Percentiles rank a stretch among this genome's conserved stretches.
phyloP scores from a whole-genome alignment of 2,888 invertebrate species.

The Cybosia mesomella region DNA sequence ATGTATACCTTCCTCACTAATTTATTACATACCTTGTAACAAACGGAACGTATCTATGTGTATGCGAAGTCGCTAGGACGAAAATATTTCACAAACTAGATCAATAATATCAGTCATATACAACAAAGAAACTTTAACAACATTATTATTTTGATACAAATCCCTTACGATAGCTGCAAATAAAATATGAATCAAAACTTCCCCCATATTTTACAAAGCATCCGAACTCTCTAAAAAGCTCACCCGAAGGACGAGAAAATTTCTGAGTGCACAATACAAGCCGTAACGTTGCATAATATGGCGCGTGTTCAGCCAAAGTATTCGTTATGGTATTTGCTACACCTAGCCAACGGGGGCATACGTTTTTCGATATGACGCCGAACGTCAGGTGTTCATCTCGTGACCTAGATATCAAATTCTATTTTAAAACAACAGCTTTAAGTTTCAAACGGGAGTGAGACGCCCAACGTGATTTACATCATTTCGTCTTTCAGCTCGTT shows the following conservation, averaged over 20 bases:
- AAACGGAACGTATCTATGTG: constrained; percentile 12
- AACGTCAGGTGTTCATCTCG: constrained; percentile 86
- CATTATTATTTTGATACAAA: constrained; percentile 24
- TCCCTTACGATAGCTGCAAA: constrained; percentile 21
- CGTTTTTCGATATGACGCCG: constrained; percentile 85
- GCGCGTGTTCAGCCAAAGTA: constrained; percentile 85
- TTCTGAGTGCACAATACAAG: constrained; percentile 79
- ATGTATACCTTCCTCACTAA: constrained; percentile 13
- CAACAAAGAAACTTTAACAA: constrained; percentile 23
- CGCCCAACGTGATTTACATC: constrained; percentile 57
- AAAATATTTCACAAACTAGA: constrained; percentile 20
- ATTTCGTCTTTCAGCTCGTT: constrained; percentile 57
- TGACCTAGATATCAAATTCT: constrained; percentile 60
- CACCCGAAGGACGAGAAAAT: constrained; percentile 73
- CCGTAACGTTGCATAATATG: constrained; percentile 85
- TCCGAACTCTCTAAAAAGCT: constrained; percentile 69
- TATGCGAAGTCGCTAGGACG: neutral
- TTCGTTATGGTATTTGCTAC: constrained; percentile 87
- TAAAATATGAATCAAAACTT: constrained; percentile 33
- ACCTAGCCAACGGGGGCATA: constrained; percentile 86
- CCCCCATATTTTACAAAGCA: constrained; percentile 44
- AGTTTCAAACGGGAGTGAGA: constrained; percentile 60
- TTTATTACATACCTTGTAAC: constrained; percentile 22
- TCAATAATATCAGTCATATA: constrained; percentile 6
- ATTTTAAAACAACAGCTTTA: constrained; percentile 61